phyloP scores from a whole-genome alignment of 2,888 invertebrate genomes.

The Temnothorax ravouxi region DNA sequence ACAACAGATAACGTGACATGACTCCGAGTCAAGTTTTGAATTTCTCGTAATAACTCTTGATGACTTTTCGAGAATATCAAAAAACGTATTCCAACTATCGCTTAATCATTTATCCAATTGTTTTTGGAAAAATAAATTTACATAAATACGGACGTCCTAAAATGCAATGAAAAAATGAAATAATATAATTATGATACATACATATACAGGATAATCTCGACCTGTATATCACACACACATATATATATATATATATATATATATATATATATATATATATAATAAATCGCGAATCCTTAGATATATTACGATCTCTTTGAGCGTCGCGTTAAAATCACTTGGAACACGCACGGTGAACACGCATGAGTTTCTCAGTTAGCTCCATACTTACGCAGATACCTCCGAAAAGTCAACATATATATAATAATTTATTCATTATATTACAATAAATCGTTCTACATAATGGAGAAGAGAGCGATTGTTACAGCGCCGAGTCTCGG shows the following conservation, averaged over 20 bases:
- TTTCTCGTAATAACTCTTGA: background rate
- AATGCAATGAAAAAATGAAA: background rate
- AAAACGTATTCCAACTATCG: background rate
- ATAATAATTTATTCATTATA: slow-evolving; percentile 77
- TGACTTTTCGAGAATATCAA: background rate
- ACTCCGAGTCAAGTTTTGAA: background rate
- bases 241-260: background rate
- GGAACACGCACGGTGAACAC: slow-evolving; percentile 68
- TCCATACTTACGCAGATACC: slow-evolving; percentile 67
- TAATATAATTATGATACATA: slow-evolving; percentile 5
- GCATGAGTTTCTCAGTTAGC: slow-evolving; percentile 39
- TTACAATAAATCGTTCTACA: slow-evolving; percentile 77
- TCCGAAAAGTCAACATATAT: slow-evolving; percentile 74
- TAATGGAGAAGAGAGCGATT: slow-evolving; percentile 65
- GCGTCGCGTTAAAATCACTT: slow-evolving; percentile 63
- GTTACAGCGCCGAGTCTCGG: slow-evolving; percentile 40
- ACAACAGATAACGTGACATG: background rate
- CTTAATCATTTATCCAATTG: background rate
- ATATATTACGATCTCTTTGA: slow-evolving; percentile 52
- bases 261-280: background rate
- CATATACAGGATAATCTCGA: background rate
- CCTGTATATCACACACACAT: slow-evolving; percentile 23
- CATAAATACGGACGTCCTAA: background rate
- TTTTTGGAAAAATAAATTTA: slow-evolving; percentile 13
- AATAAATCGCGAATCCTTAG: slow-evolving; percentile 46